Conservation (phyloP, 2,888 invertebrate species). For the Trissolcus brochymenae region DNA sequence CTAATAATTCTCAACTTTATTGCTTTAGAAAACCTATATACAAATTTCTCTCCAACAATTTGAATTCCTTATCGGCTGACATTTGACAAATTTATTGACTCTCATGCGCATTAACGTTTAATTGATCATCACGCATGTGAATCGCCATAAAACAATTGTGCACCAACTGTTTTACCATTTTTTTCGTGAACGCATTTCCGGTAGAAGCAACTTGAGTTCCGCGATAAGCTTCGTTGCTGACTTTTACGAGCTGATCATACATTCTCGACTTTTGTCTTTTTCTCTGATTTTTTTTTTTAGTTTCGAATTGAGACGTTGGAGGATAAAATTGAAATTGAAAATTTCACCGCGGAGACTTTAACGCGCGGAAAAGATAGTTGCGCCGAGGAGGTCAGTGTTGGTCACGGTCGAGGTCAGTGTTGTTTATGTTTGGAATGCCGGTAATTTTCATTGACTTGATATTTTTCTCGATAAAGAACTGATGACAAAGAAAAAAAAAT, state of each 20-base stretch:
- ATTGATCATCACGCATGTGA: slow-evolving; percentile 37
- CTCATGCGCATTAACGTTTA: slow-evolving; percentile 11
- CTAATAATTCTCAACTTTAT: too few species aligned
- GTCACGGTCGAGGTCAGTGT: slow-evolving; percentile 28
- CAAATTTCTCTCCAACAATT: too few species aligned
- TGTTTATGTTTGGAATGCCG: slow-evolving; percentile 15
- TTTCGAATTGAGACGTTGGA: neutral
- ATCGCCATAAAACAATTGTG: slow-evolving; percentile 11
- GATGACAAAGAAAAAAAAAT: neutral
- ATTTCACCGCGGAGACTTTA: slow-evolving; percentile 9
- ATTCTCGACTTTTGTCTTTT: slow-evolving; percentile 27
- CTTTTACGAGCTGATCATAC: slow-evolving; percentile 38
- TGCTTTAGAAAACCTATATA: too few species aligned
- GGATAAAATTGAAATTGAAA: slow-evolving; percentile 24
- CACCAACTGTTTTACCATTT: slow-evolving; percentile 10
- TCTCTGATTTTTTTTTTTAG: neutral
- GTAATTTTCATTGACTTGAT: too few species aligned
- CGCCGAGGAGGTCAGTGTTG: slow-evolving; percentile 16
- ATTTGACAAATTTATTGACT: slow-evolving; percentile 31
- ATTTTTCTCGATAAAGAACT: neutral
- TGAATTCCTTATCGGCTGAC: slow-evolving; percentile 1
- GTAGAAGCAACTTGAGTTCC: slow-evolving; percentile 13
- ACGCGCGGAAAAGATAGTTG: neutral
- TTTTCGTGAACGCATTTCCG: slow-evolving; percentile 20
- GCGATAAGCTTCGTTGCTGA: slow-evolving; percentile 39